A percentile compares a stretch with the other conserved stretches of the same genome.
Conservation (phyloP, 1,140 invertebrate species). For the Nephila pilipes region DNA sequence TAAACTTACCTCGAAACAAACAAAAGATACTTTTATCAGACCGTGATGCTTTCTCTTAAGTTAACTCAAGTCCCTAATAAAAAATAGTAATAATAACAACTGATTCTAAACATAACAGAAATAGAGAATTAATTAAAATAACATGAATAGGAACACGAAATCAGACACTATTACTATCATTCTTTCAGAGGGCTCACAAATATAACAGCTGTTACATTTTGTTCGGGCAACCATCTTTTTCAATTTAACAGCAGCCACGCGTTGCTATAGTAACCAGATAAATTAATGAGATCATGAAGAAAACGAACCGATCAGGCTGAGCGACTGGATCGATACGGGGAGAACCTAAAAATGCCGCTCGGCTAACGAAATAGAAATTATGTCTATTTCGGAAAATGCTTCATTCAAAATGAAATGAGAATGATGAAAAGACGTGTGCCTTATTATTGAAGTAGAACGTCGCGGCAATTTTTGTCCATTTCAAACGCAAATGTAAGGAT, state of each 20-base stretch:
- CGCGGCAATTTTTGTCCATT: too few species aligned
- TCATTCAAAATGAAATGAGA: neutral
- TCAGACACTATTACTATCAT: slow-evolving; percentile 2
- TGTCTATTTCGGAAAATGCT: neutral
- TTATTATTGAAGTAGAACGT: neutral
- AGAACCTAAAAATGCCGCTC: neutral
- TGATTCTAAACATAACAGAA: too few species aligned
- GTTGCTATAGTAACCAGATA: slow-evolving; percentile 27
- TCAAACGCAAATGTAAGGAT: too few species aligned
- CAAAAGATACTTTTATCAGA: neutral
- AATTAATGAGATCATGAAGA: slow-evolving; percentile 40
- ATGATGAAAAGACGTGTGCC: neutral
- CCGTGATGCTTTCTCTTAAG: neutral
- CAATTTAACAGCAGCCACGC: slow-evolving; percentile 24
- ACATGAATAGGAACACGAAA: neutral
- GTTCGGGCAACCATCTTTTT: slow-evolving; percentile 31
- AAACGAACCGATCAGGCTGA: neutral
- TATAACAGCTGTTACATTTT: slow-evolving; percentile 33
- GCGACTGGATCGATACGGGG: neutral
- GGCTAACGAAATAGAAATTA: neutral
- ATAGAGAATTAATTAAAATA: slow-evolving; percentile 16
- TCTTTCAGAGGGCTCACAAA: neutral
- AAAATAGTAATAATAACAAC: neutral
- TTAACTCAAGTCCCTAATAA: neutral
- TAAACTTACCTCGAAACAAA: neutral